These are phyloP conservation scores for Centruroides sculpturatus DNA, from an alignment of 1,140 invertebrate genomes.

Conservation along the genomic window DNA sequence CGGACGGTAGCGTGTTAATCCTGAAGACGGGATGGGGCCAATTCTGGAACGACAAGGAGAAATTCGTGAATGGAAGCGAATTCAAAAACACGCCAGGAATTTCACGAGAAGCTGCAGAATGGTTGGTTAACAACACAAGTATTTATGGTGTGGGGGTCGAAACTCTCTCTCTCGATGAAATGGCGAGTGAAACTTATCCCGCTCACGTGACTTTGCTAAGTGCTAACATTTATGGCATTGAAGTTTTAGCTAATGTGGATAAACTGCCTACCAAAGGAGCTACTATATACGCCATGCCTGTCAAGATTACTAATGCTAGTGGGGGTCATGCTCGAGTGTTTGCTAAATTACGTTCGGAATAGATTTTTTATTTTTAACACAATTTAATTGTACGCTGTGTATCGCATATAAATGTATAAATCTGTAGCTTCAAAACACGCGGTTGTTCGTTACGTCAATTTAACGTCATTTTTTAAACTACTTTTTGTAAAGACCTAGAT, in stretches of 20 bases:
- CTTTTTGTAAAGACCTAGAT: no score
- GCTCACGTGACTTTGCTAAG: constrained; percentile 33
- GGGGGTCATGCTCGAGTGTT: constrained; percentile 17
- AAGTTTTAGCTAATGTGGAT: constrained; percentile 30
- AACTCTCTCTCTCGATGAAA: constrained; percentile 40
- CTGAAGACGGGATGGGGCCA: constrained; percentile 40
- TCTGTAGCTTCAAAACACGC: no score
- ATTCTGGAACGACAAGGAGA: constrained; percentile 20
- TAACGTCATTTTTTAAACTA: no score
- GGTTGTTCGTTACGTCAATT: no score
- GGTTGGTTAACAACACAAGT: constrained; percentile 38
- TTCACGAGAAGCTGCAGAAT: constrained; percentile 39
- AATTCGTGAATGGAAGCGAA: constrained; percentile 11
- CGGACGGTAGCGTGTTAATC: constrained; percentile 30
- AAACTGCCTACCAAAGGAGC: constrained; percentile 13
- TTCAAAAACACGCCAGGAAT: constrained; percentile 32
- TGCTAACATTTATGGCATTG: constrained; percentile 39
- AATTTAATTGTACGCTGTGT: no score
- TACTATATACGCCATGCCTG: constrained; percentile 15
- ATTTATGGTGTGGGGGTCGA: constrained; percentile 48
- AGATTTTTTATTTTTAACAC: no score
- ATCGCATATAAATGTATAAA: no score
- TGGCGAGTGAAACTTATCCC: constrained; percentile 22
- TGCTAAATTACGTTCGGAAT: constrained; percentile 6
- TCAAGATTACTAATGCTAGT: constrained; percentile 19